Base-by-base conservation (phyloP, 2,888 invertebrate genomes). In the Creontiades dilutus region DNA sequence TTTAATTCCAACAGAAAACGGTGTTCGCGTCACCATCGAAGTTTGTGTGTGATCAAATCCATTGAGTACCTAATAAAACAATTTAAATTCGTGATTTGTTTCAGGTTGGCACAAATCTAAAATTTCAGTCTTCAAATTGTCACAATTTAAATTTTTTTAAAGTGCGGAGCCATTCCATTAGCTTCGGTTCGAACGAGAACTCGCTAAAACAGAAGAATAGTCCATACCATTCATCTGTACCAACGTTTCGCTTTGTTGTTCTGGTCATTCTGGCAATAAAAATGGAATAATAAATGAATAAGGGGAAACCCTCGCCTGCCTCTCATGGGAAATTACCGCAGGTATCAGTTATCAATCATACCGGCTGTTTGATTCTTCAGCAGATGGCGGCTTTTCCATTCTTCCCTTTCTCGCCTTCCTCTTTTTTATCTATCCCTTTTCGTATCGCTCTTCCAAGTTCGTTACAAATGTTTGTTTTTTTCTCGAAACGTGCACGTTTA, bases 311-410 rank as follows among this genome's bases (percentile, higher is more conserved):
- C 82, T 82, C 47, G 16, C 23, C 52, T 82, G 14, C 82, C 82
- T 52, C 86, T 75, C 86, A 52, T 57, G 86, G 86, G 86, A 86
- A 86, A 86, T 86, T 86, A 86, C 86, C 47, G 47, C 75, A 19
- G 75, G 75, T 75, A 86, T 86, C 86, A 68, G 86, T 86, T 86
- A 86, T 86, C 86, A 86, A 86, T 86, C 86, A 86, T 86, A 75
- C 12, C 48, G 75, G 75, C n/a, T 82, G 82, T 82, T 82, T 52
- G 82, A 82, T 82, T 47, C 47, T 23, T 82, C 19, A 13, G 48
- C n/a, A 52, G 52, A 14, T 52, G 47, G 52, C n/a, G 81, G 68
- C 68, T 75, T 75, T 46, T 27, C 86, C 55, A n/a, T 85, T 85
- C 61, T 61, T 86, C 19, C 27, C 75, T 86, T 68, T 86, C 46